Conservation (phyloP, 2,113 vertebrate species). For the Talpa occidentalis region DNA sequence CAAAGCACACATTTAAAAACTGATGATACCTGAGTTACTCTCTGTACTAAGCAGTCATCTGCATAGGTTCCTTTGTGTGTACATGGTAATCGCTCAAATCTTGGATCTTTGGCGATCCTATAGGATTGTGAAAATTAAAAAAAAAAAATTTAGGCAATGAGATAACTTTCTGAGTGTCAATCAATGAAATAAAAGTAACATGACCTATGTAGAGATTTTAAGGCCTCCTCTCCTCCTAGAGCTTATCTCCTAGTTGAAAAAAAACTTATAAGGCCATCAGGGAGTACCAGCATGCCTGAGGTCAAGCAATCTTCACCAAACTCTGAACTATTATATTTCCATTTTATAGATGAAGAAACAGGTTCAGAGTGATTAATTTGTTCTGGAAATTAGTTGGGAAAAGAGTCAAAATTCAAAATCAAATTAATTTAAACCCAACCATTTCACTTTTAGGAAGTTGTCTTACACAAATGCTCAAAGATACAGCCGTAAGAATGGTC, state of each 20-base stretch:
- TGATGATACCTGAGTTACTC: constrained; percentile 95
- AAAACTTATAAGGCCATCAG: not conserved
- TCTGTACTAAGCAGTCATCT: constrained; percentile 98
- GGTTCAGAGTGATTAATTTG: constrained; percentile 14
- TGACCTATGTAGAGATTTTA: not conserved
- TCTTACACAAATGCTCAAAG: constrained; percentile 27
- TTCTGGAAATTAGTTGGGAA: constrained; percentile 6
- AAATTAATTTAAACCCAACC: not conserved
- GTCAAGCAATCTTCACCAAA: not conserved
- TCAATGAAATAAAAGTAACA: constrained; percentile 25
- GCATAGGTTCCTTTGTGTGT: constrained; percentile 97
- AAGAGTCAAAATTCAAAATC: constrained; percentile 43
- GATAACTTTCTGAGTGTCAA: not conserved
- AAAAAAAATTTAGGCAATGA: not conserved
- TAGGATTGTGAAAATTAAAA: constrained; percentile 11
- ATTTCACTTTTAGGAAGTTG: constrained; percentile 45
- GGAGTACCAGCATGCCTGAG: not conserved
- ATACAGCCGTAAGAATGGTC: not conserved
- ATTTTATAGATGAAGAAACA: constrained; percentile 20
- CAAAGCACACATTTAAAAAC: constrained; percentile 21
- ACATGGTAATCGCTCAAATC: constrained; percentile 96
- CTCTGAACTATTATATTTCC: not conserved
- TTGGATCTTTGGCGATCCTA: constrained; percentile 97
- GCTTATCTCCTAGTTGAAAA: not conserved
- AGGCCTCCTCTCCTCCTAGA: not conserved